Percentiles rank a stretch among this genome's conserved stretches.
phyloP scores from a whole-genome alignment of 2,888 invertebrate species.

The Drosophila neonasuta region DNA sequence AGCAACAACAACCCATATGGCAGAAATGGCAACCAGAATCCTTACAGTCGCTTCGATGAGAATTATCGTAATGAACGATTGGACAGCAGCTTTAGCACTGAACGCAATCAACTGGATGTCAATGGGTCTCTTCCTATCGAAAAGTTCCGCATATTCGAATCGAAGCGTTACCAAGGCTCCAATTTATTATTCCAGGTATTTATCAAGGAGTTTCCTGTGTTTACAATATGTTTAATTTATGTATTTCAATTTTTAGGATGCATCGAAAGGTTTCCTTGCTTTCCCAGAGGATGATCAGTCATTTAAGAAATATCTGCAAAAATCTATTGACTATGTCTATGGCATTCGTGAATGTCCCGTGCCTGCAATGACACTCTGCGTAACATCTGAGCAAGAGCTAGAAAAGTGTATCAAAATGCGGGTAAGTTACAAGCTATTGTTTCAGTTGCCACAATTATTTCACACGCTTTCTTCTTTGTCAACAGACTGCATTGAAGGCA shows the following conservation, averaged over 20 bases:
- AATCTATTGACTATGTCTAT: conserved; percentile 87
- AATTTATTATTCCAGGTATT: conserved; percentile 91
- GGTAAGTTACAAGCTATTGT: conserved; percentile 83
- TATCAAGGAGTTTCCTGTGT: not conserved
- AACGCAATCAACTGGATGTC: conserved; percentile 64
- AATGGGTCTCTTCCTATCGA: conserved; percentile 82
- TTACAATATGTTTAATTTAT: not conserved
- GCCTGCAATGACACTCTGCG: conserved; percentile 92
- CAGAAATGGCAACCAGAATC: conserved; percentile 51
- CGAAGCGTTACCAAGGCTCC: conserved; percentile 86
- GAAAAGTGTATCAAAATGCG: conserved; percentile 96
- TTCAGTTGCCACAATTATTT: not conserved
- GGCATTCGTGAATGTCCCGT: conserved; percentile 93
- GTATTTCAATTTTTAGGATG: conserved; percentile 85
- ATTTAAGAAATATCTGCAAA: conserved; percentile 88
- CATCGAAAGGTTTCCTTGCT: conserved; percentile 86
- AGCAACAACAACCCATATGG: conserved; percentile 34
- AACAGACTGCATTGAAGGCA: conserved; percentile 91
- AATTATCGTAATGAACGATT: conserved; percentile 74
- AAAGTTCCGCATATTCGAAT: conserved; percentile 89
- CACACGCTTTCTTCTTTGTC: not conserved
- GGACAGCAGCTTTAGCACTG: conserved; percentile 78
- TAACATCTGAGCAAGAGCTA: conserved; percentile 94
- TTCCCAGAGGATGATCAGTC: conserved; percentile 89
- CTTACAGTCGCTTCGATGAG: conserved; percentile 57